A percentile compares a stretch with the other conserved stretches of the same genome.
Conservation (phyloP, 2,797 vertebrate species). For the Basileuterus tristriatus region DNA sequence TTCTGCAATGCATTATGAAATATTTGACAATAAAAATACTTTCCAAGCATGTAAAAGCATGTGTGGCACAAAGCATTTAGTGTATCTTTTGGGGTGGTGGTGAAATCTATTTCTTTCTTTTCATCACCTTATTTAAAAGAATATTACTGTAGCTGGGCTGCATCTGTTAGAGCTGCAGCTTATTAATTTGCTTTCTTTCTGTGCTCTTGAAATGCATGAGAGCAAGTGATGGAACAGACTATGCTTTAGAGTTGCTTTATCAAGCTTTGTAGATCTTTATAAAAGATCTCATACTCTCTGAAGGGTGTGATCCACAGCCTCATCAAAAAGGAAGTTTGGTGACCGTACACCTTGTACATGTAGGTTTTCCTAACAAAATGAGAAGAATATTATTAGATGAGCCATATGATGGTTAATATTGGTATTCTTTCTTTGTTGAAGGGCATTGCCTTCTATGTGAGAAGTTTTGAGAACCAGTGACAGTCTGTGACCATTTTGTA, state of each 20-base stretch:
- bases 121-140: background rate
- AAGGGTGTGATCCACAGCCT: background rate
- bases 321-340: background rate
- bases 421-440: background rate
- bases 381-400: background rate
- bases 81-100: rapidly evolving
- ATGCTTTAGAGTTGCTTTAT: background rate
- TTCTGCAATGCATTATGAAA: background rate
- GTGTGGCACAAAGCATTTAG: background rate
- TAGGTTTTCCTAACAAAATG: background rate
- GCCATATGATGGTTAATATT: background rate
- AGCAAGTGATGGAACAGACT: background rate
- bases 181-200: background rate
- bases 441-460: background rate
- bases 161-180: background rate
- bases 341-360: background rate
- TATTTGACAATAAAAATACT: background rate
- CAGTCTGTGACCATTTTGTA: background rate
- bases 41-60: background rate
- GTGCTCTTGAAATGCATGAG: background rate
- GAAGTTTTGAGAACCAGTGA: background rate
- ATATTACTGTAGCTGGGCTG: background rate
- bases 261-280: background rate
- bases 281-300: background rate
- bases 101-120: background rate